Evolutionary conservation across 2,113 vertebrate genomes (phyloP).

Genomic region (Cnemophilus loriae): DNA sequence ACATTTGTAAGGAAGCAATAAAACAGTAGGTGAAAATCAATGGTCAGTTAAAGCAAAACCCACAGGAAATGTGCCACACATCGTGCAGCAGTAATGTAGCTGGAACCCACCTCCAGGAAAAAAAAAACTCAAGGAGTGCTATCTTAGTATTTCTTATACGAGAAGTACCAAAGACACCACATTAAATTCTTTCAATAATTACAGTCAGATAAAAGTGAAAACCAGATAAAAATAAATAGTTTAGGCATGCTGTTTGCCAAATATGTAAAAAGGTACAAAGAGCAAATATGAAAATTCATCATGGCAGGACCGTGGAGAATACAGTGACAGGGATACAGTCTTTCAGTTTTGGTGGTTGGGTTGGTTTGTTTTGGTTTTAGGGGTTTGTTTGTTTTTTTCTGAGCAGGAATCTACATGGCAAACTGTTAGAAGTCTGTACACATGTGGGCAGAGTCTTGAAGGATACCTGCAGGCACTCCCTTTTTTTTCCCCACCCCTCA

Average conservation of each 20-base stretch:
- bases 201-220: not conserved
- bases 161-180: not conserved
- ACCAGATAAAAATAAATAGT: not conserved
- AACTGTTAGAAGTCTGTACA: not conserved
- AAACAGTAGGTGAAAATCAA: not conserved
- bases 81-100: fast-evolving
- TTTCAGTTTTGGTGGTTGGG: not conserved
- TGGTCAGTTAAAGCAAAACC: not conserved
- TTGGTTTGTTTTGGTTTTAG: not conserved
- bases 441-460: not conserved
- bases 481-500: fast-evolving
- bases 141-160: not conserved
- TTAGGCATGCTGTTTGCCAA: not conserved
- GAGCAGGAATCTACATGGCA: not conserved
- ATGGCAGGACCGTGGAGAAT: not conserved
- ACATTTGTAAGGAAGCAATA: not conserved
- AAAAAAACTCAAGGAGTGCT: not conserved
- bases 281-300: not conserved
- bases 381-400: not conserved
- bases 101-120: not conserved
- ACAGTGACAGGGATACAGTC: not conserved
- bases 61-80: not conserved
- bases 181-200: not conserved
- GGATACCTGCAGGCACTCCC: not conserved
- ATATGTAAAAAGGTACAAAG: not conserved